phyloP scores from a whole-genome alignment of 1,140 invertebrate species.

The Colletes latitarsis region DNA sequence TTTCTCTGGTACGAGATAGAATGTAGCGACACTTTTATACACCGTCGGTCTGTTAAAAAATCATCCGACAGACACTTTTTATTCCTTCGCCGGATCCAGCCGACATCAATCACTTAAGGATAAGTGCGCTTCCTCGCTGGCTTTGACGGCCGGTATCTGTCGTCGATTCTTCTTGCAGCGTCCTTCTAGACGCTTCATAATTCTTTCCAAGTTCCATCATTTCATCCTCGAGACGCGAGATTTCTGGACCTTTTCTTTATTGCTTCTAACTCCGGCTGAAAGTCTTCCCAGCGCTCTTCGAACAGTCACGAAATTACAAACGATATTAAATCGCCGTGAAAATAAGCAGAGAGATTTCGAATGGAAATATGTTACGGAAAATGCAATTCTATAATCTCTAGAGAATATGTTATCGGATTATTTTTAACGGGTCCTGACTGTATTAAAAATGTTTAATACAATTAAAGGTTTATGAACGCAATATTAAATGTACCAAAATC shows the following conservation, averaged over 20 bases:
- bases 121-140: constrained; percentile 60
- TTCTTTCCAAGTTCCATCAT: constrained; percentile 65
- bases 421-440: no score
- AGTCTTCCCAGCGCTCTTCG: background rate
- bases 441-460: no score
- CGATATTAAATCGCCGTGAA: background rate
- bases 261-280: background rate
- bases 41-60: constrained; percentile 58
- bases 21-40: constrained; percentile 31
- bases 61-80: constrained; percentile 53
- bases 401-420: no score
- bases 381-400: no score
- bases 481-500: no score
- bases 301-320: background rate
- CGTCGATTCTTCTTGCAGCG: constrained; percentile 71
- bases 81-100: constrained; percentile 47
- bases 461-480: no score
- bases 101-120: constrained; percentile 68
- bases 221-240: constrained; percentile 58
- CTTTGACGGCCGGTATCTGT: constrained; percentile 69
- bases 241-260: constrained; percentile 36
- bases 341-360: background rate
- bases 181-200: constrained; percentile 56
- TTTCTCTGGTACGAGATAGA: constrained; percentile 1
- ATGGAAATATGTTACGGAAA: background rate